Evolutionary conservation across 1,140 invertebrate species (phyloP).

Genomic region (Scaptomyza pallida): DNA sequence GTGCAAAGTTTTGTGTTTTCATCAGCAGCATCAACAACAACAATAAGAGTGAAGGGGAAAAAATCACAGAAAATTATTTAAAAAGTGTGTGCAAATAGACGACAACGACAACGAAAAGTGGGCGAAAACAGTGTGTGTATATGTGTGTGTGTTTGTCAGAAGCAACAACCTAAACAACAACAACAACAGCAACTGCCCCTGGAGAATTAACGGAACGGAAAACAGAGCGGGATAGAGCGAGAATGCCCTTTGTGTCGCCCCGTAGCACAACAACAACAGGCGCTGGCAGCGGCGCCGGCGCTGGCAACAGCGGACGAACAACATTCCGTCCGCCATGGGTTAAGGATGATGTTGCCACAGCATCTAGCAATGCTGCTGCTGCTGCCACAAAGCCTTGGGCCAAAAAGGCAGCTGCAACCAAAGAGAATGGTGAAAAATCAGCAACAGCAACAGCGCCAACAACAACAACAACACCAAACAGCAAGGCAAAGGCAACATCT

Average conservation of each 20-base stretch:
- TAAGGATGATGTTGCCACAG: constrained; percentile 87
- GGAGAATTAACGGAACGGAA: constrained; percentile 46
- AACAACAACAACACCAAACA: constrained; percentile 21
- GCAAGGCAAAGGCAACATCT: constrained; percentile 44
- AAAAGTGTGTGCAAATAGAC: constrained; percentile 78
- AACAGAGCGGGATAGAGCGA: constrained; percentile 18
- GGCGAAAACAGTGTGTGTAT: constrained; percentile 17
- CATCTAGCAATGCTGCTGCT: constrained; percentile 72
- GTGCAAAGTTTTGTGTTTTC: constrained; percentile 82
- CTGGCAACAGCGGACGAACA: constrained; percentile 85
- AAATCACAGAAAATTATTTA: constrained; percentile 75
- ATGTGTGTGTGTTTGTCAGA: too few relatives aligned
- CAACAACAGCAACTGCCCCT: constrained; percentile 28
- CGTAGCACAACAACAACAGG: constrained; percentile 62
- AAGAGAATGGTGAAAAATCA: constrained; percentile 77
- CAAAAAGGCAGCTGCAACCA: constrained; percentile 67
- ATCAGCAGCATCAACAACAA: constrained; percentile 53
- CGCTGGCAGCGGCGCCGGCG: constrained; percentile 59
- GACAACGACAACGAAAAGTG: constrained; percentile 37
- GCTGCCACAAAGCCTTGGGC: constrained; percentile 86
- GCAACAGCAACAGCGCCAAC: constrained; percentile 23
- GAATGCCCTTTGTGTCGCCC: constrained; percentile 79
- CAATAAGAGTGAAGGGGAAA: constrained; percentile 24
- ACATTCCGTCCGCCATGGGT: constrained; percentile 93
- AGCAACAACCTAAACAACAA: constrained; percentile 37